Conservation (phyloP, 2,113 vertebrate species). For the Ahaetulla prasina region DNA sequence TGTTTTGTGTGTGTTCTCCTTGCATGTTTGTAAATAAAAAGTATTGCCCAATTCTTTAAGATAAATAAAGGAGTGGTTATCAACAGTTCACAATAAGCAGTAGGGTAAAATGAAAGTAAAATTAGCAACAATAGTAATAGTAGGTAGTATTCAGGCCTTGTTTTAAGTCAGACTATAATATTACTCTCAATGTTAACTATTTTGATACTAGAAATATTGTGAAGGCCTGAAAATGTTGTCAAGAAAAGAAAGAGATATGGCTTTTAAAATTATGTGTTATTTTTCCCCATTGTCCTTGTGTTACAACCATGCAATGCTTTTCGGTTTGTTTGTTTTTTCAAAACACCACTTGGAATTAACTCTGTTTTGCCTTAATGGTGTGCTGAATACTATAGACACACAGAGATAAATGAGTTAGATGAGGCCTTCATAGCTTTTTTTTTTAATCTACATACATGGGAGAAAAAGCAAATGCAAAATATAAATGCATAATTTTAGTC, state of each 20-base stretch:
- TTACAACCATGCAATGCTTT: background rate
- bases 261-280: background rate
- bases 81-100: conserved; percentile 28
- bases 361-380: background rate
- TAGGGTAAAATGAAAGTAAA: background rate
- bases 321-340: background rate
- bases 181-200: conserved; percentile 35
- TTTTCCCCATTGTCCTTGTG: background rate
- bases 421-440: background rate
- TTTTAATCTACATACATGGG: background rate
- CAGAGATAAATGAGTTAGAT: background rate
- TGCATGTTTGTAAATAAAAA: background rate
- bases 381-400: background rate
- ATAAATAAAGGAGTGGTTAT: background rate
- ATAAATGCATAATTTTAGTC: background rate
- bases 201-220: conserved; percentile 37
- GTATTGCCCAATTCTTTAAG: background rate
- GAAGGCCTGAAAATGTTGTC: conserved; percentile 40
- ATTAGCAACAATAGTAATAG: background rate
- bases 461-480: no score
- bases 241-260: background rate
- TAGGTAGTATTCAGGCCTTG: background rate
- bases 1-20: background rate
- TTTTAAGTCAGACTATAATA: conserved; percentile 48
- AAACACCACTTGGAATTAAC: background rate